A percentile compares a stretch with the other conserved stretches of the same genome.
Conservation (phyloP, 2,888 invertebrate species). For the Dione vanillae region DNA sequence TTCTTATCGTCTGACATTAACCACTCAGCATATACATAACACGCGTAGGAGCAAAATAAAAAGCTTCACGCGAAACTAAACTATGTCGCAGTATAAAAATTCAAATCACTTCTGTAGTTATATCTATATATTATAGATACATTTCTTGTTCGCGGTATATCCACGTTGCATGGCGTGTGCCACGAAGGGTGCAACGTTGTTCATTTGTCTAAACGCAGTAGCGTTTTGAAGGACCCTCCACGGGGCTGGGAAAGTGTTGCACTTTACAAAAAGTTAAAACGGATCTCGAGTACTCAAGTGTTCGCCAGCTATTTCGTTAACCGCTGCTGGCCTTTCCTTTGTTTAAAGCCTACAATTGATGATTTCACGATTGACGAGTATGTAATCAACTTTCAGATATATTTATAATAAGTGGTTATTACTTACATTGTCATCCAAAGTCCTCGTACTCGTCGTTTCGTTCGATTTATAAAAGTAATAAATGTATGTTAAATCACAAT, state of each 20-base stretch:
- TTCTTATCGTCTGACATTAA: constrained; percentile 21
- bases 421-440: constrained; percentile 39
- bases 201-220: constrained; percentile 83
- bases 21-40: constrained; percentile 13
- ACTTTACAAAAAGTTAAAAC: constrained; percentile 82
- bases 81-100: not conserved
- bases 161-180: constrained; percentile 64
- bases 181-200: constrained; percentile 74
- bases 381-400: constrained; percentile 36
- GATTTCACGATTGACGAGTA: constrained; percentile 54
- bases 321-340: constrained; percentile 60
- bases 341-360: constrained; percentile 53
- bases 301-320: constrained; percentile 59
- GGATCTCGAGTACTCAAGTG: constrained; percentile 63
- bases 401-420: constrained; percentile 37
- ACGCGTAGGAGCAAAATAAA: constrained; percentile 23
- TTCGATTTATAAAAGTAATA: constrained; percentile 27
- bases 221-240: constrained; percentile 71
- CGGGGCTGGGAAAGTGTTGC: constrained; percentile 82
- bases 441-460: constrained; percentile 32
- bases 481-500: constrained; percentile 45
- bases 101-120: not conserved
- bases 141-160: constrained; percentile 28
- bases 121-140: not conserved
- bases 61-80: constrained; percentile 16